Evolutionary conservation across 2,888 invertebrate species (phyloP).

Genomic region (Caenorhabditis zanzibari): DNA sequence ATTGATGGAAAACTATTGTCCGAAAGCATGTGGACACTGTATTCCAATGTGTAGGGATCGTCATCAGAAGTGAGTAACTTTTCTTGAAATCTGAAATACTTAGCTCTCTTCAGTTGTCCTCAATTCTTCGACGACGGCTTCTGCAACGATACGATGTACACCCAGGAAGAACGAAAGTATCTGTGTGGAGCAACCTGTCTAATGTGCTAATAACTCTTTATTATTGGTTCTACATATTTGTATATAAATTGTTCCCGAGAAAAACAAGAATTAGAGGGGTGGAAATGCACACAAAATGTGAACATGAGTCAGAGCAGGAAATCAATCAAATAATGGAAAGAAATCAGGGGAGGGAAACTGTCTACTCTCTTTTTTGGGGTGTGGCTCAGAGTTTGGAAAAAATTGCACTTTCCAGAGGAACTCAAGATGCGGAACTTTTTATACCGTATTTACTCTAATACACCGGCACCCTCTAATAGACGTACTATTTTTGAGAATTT

Average conservation of each 20-base stretch:
- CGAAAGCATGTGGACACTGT: conserved; percentile 72
- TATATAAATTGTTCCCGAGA: conserved; percentile 54
- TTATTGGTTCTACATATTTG: conserved; percentile 47
- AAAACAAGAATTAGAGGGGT: conserved; percentile 54
- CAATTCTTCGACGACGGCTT: conserved; percentile 73
- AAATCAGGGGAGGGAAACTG: conserved; percentile 4
- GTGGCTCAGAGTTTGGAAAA: too few species aligned
- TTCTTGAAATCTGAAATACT: not conserved
- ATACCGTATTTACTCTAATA: too few species aligned
- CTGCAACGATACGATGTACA: conserved; percentile 73
- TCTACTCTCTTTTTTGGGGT: not conserved
- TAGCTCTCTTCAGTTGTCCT: conserved; percentile 63
- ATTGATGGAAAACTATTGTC: conserved; percentile 69
- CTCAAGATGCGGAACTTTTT: not conserved
- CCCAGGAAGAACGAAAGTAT: conserved; percentile 67
- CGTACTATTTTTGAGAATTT: too few species aligned
- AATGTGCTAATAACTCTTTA: conserved; percentile 52
- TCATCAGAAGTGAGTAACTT: conserved; percentile 69
- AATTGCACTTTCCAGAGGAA: too few species aligned
- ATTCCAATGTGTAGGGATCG: conserved; percentile 72
- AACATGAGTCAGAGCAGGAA: conserved; percentile 45
- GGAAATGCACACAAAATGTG: conserved; percentile 50
- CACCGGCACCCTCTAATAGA: too few species aligned
- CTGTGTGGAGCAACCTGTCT: conserved; percentile 74
- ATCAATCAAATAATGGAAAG: conserved; percentile 45